Evolutionary conservation across 2,113 vertebrate species (phyloP), one percentile per base, ranked within the genome.

Genomic region (Hippocampus guttulatus): DNA sequence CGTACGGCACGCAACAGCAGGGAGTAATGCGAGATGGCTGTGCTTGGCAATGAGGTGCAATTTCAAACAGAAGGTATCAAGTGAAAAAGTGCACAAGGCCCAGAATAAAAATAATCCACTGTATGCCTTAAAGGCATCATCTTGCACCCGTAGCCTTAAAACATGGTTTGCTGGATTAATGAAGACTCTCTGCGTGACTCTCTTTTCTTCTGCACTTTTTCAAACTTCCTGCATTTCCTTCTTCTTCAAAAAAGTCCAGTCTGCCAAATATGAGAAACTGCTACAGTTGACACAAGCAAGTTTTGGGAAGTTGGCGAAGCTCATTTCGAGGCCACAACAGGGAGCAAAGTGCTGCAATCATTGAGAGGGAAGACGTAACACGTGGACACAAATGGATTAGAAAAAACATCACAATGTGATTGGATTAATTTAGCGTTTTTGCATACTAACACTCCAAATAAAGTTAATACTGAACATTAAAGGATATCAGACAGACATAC

Each of bases 11-110:
- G 25, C 75, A 45, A 61, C 78, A 81, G 84, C 82, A 82, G 83
- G 81, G 71, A 75, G 83, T 71, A 55, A 64, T 67, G 79, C 83
- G 77, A 75, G 80, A 78, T 85, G 83, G 81, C 74, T 79, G 75
- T 45, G 60, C 66, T 70, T 83, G 81, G 77, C 80, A 81, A 54
- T 83, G 76, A 74, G 10, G 69, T 77, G 68, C 77, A 83, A 80
- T 87, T 84, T 84, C 65, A 78, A 80, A 75, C 70, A 70, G 71
- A 75, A 69, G 73, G 68, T 33, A 80, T 75, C 62, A 81, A 80
- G 68, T 54, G 74, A 72, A 68, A 75, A 64, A 57, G 67, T 71
- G 73, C 79, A 86, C 69, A 20, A 64, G 60, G 40, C 74, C 65
- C 71, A 16, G 70, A 77, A 73, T 71, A 76, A 80, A 80, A 47